phyloP scores from a whole-genome alignment of 1,140 invertebrate species.

The Sarcophaga bullata region DNA sequence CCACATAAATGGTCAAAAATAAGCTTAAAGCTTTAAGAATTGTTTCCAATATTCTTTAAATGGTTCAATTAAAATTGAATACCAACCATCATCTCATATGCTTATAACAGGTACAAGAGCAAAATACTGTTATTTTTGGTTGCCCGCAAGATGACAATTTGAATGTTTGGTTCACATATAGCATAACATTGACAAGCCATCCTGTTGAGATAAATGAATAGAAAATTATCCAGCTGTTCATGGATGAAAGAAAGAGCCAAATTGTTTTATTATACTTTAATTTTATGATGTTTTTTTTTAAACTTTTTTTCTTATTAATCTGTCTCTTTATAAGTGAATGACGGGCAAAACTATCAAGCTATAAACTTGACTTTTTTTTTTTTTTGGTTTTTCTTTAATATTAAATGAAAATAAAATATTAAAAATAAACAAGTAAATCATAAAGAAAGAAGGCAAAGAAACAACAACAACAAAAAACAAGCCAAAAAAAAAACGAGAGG shows the following conservation, averaged over 20 bases:
- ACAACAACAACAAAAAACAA: not conserved
- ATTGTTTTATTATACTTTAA: not conserved
- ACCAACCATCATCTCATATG: too few species aligned
- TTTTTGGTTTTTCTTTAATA: not conserved
- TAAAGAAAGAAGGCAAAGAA: not conserved
- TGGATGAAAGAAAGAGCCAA: not conserved
- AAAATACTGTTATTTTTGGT: too few species aligned
- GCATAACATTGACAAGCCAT: not conserved
- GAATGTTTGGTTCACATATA: too few species aligned
- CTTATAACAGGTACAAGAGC: too few species aligned
- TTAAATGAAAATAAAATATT: conserved; percentile 12
- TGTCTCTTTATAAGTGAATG: not conserved
- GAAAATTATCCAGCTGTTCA: not conserved
- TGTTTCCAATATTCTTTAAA: too few species aligned
- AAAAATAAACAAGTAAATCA: not conserved
- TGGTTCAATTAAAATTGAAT: too few species aligned
- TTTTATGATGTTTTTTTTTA: not conserved
- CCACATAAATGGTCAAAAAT: too few species aligned
- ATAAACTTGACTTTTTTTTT: not conserved
- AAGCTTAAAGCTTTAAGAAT: too few species aligned
- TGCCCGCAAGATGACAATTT: too few species aligned
- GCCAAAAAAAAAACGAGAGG: not conserved
- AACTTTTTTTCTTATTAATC: not conserved
- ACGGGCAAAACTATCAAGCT: conserved; percentile 4
- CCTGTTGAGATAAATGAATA: not conserved